Percentiles rank a stretch among this genome's conserved stretches.
These are phyloP conservation scores for Sebastes hubbsi DNA, from an alignment of 2,797 vertebrate species.

Conservation along the genomic window DNA sequence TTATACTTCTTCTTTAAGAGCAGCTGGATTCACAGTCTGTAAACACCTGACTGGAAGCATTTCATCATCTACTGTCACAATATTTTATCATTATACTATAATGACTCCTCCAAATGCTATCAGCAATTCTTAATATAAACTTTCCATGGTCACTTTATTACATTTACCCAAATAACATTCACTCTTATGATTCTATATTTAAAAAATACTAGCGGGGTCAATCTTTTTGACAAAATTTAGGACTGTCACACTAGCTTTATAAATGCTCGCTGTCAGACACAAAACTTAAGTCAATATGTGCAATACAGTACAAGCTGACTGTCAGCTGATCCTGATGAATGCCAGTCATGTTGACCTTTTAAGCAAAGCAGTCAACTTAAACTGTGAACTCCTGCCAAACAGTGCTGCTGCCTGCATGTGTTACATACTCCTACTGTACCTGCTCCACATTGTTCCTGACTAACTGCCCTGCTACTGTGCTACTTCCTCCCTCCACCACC, in stretches of 20 bases:
- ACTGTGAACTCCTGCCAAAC: not conserved
- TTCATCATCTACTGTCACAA: not conserved
- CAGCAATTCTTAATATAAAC: not conserved
- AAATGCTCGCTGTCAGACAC: not conserved
- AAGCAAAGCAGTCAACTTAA: conserved; percentile 5
- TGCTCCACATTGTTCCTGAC: too few relatives aligned
- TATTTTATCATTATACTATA: not conserved
- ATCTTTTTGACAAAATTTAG: not conserved
- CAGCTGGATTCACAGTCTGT: not conserved
- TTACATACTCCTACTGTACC: too few relatives aligned
- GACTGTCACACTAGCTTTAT: not conserved
- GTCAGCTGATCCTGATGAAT: conserved; percentile 8
- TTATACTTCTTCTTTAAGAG: not conserved
- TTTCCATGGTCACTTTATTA: not conserved
- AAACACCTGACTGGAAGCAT: not conserved
- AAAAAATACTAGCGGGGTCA: not conserved
- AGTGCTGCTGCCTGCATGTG: not conserved
- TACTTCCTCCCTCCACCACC: too few relatives aligned
- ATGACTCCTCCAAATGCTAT: not conserved
- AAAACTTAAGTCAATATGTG: not conserved
- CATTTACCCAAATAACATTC: not conserved
- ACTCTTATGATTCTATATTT: not conserved
- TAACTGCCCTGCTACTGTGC: not conserved
- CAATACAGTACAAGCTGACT: not conserved
- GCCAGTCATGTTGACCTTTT: conserved; percentile 11